phyloP scores from a whole-genome alignment of 2,888 invertebrate species.

The Xylota segnis region DNA sequence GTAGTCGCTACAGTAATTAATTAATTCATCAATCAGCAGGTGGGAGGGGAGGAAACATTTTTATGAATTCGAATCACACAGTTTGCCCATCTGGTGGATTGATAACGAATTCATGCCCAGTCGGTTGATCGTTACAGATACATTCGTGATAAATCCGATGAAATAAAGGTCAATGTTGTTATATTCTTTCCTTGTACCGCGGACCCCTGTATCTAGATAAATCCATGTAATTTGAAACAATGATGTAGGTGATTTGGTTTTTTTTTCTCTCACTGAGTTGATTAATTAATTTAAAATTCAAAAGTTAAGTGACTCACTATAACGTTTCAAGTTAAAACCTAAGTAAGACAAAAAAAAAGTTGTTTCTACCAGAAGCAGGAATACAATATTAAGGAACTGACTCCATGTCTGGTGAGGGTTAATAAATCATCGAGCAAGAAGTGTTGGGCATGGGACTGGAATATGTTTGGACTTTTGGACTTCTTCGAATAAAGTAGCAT shows the following conservation, averaged over 20 bases:
- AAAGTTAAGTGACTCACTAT: constrained; percentile 9
- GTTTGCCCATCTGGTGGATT: neutral
- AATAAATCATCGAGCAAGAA: neutral
- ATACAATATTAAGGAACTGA: neutral
- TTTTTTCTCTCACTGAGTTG: constrained; percentile 4
- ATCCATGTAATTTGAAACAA: neutral
- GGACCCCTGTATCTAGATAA: neutral
- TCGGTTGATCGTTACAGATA: constrained; percentile 13
- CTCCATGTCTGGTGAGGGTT: neutral
- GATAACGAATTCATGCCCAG: neutral
- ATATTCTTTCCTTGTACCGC: neutral
- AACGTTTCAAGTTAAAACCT: neutral
- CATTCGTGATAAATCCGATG: neutral
- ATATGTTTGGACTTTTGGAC: neutral
- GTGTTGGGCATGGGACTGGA: neutral
- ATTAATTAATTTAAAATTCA: constrained; percentile 26
- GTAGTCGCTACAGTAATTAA: constrained; percentile 18
- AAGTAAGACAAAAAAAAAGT: neutral
- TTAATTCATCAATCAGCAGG: constrained; percentile 22
- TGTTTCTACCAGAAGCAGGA: constrained; percentile 2
- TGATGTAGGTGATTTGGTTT: constrained; percentile 31
- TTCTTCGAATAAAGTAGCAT: neutral
- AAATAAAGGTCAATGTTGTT: constrained; percentile 28
- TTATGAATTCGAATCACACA: constrained; percentile 41
- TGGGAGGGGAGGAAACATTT: constrained; percentile 1